These are phyloP conservation scores for Sminthurinus aureus DNA, from an alignment of 2,888 invertebrate species.

Conservation along the genomic window DNA sequence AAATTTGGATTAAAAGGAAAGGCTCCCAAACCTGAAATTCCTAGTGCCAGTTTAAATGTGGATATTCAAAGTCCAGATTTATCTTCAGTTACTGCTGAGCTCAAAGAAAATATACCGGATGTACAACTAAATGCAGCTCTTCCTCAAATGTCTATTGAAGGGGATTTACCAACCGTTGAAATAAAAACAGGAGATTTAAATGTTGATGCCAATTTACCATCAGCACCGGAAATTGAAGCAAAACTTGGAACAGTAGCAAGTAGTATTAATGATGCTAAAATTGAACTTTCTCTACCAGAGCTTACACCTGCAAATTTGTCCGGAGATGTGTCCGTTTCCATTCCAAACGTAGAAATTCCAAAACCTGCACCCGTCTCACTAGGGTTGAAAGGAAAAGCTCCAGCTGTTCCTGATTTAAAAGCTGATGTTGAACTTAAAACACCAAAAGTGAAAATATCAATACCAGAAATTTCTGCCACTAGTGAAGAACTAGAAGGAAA, in stretches of 20 bases:
- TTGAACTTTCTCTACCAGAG: neutral
- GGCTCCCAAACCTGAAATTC: slow-evolving; percentile 17
- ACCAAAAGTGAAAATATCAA: neutral
- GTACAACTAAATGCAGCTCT: neutral
- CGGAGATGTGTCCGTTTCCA: neutral
- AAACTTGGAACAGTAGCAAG: neutral
- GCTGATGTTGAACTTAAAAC: neutral
- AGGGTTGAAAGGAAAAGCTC: neutral
- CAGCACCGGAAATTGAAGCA: neutral
- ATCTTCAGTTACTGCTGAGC: neutral
- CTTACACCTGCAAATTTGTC: neutral
- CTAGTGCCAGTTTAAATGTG: neutral
- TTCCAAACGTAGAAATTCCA: neutral
- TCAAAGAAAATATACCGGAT: neutral
- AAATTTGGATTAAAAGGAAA: slow-evolving; percentile 25
- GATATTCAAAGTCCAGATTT: neutral
- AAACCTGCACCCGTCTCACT: neutral
- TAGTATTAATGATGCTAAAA: neutral
- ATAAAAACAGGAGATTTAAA: slow-evolving; percentile 17
- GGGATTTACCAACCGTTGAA: neutral
- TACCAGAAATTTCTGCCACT: neutral
- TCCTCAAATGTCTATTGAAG: neutral
- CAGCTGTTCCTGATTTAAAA: neutral
- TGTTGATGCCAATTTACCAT: neutral
- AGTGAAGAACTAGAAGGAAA: neutral